These are phyloP conservation scores for Phania funesta DNA, from an alignment of 2,888 invertebrate genomes.

Conservation along the genomic window DNA sequence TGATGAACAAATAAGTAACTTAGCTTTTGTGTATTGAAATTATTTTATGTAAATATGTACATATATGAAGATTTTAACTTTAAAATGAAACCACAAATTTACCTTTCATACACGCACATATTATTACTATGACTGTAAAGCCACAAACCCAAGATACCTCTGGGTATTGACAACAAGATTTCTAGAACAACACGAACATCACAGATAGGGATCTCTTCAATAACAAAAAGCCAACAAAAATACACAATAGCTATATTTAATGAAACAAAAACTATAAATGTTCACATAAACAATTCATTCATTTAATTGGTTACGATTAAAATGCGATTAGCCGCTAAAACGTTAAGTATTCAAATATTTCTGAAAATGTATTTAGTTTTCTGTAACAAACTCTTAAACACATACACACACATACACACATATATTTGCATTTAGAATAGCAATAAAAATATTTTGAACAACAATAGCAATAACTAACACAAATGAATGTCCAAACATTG, in stretches of 20 bases:
- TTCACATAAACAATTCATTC: constrained; percentile 60
- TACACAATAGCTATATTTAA: not conserved
- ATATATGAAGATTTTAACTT: too few species aligned
- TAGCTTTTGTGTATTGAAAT: too few species aligned
- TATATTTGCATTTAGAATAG: too few species aligned
- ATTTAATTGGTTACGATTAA: constrained; percentile 64
- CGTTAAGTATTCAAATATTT: constrained; percentile 13
- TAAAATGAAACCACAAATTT: not conserved
- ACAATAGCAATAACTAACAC: not conserved
- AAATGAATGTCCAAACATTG: constrained; percentile 58
- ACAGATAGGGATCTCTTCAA: constrained; percentile 22
- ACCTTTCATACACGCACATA: not conserved
- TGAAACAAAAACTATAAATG: constrained; percentile 1
- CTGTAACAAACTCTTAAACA: not conserved
- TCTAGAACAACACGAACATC: not conserved
- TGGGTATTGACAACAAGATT: not conserved
- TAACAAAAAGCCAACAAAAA: not conserved
- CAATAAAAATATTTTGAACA: not conserved
- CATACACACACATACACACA: not conserved
- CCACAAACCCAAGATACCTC: not conserved
- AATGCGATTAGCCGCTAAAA: constrained; percentile 52
- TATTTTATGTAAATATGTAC: too few species aligned
- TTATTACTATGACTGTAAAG: not conserved
- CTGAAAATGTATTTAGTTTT: not conserved
- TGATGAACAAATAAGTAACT: too few species aligned